Evolutionary conservation across 2,888 invertebrate genomes (phyloP), one percentile per base, ranked within the genome.

Genomic region (Tetrapedia diversipes): DNA sequence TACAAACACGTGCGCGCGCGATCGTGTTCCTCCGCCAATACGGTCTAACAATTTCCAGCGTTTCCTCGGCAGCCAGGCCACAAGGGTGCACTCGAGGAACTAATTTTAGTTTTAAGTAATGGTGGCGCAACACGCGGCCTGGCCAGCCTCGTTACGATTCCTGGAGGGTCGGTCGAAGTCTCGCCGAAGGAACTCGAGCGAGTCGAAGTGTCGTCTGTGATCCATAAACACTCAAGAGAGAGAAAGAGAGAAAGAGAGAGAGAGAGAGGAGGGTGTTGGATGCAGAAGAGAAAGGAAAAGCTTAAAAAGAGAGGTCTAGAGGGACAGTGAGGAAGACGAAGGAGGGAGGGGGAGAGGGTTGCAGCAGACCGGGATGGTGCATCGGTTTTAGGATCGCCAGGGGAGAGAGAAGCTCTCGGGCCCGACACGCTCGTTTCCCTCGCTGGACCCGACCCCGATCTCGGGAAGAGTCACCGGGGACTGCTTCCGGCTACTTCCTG

Each of bases 391-490:
- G 56, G 61, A 59, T 64, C 73, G 64, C 41, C 64, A 45, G n/a
- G 74, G 65, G 77, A 73, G 74, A 54, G 49, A 65, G 61, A 70
- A 43, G 65, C 72, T 70, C 74, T n/a, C 56, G 71, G 73, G 74
- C 76, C 79, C 79, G 81, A 82, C 77, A 77, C 73, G 81, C 79
- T 81, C 75, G 79, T 76, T 79, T 81, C 34, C 71, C 79, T 77
- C 73, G 45, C 65, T 57, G 73, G 82, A 71, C 71, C 74, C 75
- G 83, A 77, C 78, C 80, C 60, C 75, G 82, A 83, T 81, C 79
- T 57, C 67, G 60, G 53, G 66, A 86, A 80, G 81, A 86, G 86
- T 79, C 85, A 83, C 81, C 70, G 71, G 86, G 83, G 86, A 86
- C 80, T 66, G 61, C 80, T 78, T 78, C 71, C 78, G 57, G 60